Conservation (phyloP, 2,113 vertebrate species). For the Pardalotus punctatus region DNA sequence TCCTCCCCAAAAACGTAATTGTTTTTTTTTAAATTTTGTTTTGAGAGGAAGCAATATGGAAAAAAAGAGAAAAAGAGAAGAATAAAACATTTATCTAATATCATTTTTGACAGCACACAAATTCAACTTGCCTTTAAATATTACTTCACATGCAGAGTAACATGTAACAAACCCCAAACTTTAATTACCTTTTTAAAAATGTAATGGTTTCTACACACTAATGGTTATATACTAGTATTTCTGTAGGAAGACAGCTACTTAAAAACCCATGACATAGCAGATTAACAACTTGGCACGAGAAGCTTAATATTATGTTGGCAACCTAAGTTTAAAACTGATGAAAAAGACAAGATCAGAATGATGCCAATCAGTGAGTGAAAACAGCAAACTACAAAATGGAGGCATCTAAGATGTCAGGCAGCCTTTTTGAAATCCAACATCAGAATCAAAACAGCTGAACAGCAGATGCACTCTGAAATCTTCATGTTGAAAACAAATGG, state of each 20-base stretch:
- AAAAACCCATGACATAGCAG: background rate
- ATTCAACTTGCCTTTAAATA: background rate
- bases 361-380: background rate
- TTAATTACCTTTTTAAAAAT: background rate
- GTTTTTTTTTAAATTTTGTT: too few relatives aligned
- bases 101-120: background rate
- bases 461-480: background rate
- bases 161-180: background rate
- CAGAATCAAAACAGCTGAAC: background rate
- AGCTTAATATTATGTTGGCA: background rate
- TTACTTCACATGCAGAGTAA: background rate
- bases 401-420: background rate
- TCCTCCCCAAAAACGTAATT: background rate
- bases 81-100: background rate
- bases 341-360: background rate
- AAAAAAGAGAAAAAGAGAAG: rapidly evolving
- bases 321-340: background rate
- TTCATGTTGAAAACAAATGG: rapidly evolving
- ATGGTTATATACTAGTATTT: background rate
- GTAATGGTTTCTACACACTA: background rate
- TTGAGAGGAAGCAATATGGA: background rate
- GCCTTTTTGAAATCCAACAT: background rate
- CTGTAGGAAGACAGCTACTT: background rate
- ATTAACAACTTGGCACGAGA: background rate
- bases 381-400: background rate